These are phyloP conservation scores for Girardinichthys multiradiatus DNA, from an alignment of 2,113 vertebrate species.

Conservation along the genomic window DNA sequence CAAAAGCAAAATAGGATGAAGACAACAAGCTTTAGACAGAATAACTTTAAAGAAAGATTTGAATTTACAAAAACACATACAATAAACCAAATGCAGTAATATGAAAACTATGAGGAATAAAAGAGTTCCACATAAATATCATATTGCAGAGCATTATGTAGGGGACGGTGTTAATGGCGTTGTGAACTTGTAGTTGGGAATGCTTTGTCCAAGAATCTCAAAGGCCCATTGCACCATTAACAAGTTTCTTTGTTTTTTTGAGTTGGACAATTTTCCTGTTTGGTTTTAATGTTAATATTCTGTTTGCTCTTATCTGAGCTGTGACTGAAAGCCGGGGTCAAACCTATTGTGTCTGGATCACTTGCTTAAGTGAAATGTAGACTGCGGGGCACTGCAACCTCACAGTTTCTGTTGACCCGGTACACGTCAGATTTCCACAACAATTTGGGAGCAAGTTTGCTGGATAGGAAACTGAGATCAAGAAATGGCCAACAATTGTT, in stretches of 20 bases:
- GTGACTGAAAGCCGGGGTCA: not conserved
- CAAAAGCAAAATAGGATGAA: too few relatives aligned
- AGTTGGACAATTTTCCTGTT: slow-evolving; percentile 4
- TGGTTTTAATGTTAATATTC: not conserved
- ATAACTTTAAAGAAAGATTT: too few relatives aligned
- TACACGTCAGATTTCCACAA: not conserved
- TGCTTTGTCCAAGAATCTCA: not conserved
- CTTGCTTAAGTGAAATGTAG: not conserved
- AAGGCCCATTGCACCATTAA: not conserved
- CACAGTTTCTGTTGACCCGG: not conserved
- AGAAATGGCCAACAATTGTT: not conserved
- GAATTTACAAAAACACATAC: too few relatives aligned
- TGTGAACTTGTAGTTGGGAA: too few relatives aligned
- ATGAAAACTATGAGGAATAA: too few relatives aligned
- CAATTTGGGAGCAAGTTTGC: not conserved
- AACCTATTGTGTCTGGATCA: not conserved
- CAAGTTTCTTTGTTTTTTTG: slow-evolving; percentile 7
- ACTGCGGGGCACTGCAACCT: not conserved
- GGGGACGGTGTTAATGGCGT: too few relatives aligned
- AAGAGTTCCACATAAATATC: too few relatives aligned
- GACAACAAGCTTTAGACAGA: too few relatives aligned
- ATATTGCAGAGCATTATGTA: too few relatives aligned
- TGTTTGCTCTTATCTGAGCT: not conserved
- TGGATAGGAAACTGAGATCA: not conserved
- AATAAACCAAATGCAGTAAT: too few relatives aligned